phyloP scores from a whole-genome alignment of 2,113 vertebrate species.

The Myodes glareolus region DNA sequence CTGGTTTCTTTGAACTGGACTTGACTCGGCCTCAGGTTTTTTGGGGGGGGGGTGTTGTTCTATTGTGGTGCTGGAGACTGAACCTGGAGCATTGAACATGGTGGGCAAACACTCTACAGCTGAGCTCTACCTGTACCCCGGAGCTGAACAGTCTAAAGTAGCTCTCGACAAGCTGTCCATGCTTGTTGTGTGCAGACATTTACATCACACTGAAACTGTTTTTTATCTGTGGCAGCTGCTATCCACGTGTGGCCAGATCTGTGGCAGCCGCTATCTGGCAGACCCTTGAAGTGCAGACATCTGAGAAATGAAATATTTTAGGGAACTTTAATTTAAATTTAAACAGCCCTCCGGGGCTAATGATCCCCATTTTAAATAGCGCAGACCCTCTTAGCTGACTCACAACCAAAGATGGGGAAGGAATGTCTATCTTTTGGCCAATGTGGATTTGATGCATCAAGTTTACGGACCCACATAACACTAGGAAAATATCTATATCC shows the following conservation, averaged over 20 bases:
- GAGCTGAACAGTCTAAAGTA: not conserved
- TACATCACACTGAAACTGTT: not conserved
- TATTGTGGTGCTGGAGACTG: not conserved
- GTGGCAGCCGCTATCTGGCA: not conserved
- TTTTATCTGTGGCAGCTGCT: not conserved
- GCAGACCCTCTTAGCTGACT: not conserved
- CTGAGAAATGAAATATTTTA: not conserved
- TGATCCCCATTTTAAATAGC: not conserved
- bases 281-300: not conserved
- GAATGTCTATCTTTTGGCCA: not conserved
- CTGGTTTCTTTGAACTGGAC: not conserved
- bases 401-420: not conserved
- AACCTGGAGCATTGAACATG: not conserved
- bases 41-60: not conserved
- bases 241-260: too few species aligned
- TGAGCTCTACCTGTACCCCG: too few species aligned
- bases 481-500: not conserved
- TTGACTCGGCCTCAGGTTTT: not conserved
- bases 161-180: rapidly evolving
- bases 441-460: not conserved
- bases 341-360: not conserved
- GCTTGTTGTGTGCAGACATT: not conserved
- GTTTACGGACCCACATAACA: not conserved
- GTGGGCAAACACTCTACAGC: not conserved
- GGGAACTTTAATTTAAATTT: not conserved